Evolutionary conservation across 2,113 vertebrate genomes (phyloP), one percentile per base, ranked within the genome.

Genomic region (Hippotragus niger): DNA sequence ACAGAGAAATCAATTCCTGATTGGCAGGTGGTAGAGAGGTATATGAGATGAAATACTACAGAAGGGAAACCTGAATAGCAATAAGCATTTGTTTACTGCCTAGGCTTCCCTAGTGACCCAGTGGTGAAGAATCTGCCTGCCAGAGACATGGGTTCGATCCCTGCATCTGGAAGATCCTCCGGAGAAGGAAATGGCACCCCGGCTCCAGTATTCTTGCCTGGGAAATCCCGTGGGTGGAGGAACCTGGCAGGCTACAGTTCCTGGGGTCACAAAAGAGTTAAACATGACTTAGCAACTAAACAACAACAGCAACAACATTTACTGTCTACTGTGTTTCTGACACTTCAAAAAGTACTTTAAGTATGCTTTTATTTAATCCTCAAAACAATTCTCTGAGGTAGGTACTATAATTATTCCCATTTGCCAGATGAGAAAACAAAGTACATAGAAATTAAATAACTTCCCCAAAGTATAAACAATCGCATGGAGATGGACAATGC

Each of bases 391-490:
- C 31, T 81, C 52, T 14, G 9, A 58, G 3, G 19, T 82, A 93
- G 9, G 13, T 50, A 36, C 10, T 83, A 5, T 81, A 83, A 96
- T 62, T 82, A 64, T 53, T 23, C 17, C 43, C 92, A 84, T 36
- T 88, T 80, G 17, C 27, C 27, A 88, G 19, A 90, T 19, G 5
- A 93, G 29, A 93, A 95, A 92, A 60, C 19, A 90, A 91, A 2
- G 62, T 31, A 94, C 85, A 53, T 1, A 67, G 29, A 87, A 50
- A 67, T 71, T 58, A 64, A 95, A 40, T 58, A 96, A 88, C 25
- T 36, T 6, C 29, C 47, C 29, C 86, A 45, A 87, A 53, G 5
- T 82, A 21, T 33, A 45, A 90, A 45, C 23, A 53, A 90, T n/a
- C 5, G 6, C 23, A 78, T 52, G 40, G 45, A 90, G 43, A 80